phyloP scores from a whole-genome alignment of 1,140 invertebrate species.

The Sinonovacula constricta region DNA sequence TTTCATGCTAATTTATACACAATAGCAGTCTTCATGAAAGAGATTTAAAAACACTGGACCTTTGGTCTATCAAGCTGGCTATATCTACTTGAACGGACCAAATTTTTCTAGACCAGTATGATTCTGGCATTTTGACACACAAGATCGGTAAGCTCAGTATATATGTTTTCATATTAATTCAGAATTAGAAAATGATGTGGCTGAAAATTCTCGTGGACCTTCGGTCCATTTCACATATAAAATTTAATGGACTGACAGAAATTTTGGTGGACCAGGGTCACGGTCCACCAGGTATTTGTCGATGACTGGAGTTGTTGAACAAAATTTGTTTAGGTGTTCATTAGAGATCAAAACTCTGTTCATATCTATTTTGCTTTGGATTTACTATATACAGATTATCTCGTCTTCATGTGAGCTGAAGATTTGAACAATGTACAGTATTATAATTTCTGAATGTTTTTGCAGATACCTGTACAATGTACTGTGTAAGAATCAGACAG shows the following conservation, averaged over 20 bases:
- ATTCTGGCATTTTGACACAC: too few species aligned
- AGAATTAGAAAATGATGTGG: too few species aligned
- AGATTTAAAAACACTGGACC: background rate
- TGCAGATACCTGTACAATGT: slow-evolving; percentile 94
- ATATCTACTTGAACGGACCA: background rate
- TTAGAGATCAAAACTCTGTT: background rate
- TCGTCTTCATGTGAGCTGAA: background rate
- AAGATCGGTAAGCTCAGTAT: background rate
- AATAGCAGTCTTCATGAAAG: background rate
- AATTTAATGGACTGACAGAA: too few species aligned
- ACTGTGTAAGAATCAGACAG: slow-evolving; percentile 96
- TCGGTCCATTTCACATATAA: too few species aligned
- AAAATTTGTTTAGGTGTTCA: background rate
- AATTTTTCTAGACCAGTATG: background rate
- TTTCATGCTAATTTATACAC: background rate
- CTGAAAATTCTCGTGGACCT: too few species aligned
- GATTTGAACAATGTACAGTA: background rate
- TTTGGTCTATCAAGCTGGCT: background rate
- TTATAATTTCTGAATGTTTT: slow-evolving; percentile 62
- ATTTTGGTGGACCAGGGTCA: background rate
- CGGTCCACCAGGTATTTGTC: background rate
- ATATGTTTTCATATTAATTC: too few species aligned
- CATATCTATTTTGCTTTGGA: background rate
- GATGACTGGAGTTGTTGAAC: background rate
- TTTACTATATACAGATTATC: background rate